Evolutionary conservation across 2,888 invertebrate species (phyloP), one percentile per base, ranked within the genome.

Genomic region (Microplitis manilae): DNA sequence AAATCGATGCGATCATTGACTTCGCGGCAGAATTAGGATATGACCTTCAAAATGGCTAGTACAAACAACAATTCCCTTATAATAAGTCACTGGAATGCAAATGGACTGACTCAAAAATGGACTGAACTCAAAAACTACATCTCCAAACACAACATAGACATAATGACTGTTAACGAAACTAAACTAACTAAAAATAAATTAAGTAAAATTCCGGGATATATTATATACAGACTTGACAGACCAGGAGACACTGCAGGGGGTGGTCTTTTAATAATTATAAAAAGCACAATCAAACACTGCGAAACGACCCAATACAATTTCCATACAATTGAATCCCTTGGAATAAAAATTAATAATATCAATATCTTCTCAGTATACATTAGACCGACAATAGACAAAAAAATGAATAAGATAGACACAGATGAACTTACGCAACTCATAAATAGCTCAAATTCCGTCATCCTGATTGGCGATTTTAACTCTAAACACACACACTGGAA

Each of bases 401-500:
- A 6, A 40, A 61, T 79, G 0, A 15, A 74, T 1, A 79, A 81
- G 9, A 69, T 81, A 6, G 59, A 77, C 30, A 74, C 20, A 39
- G 13, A 79, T 8, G 1, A 5, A 38, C 72, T 0, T 68, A 72
- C 1, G 61, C 41, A 9, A 50, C 40, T 7, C 72, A 41, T 2
- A 41, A 75, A 6, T n/a, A 38, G 30, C 4, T 30, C 30, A 30
- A 30, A 30, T 30, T 30, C 30, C 30, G 71, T 78, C 6, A 39
- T 81, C 4, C 30, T 70, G 0, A 6, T 79, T 2, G 80, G 79
- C 6, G 82, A 81, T 17, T 76, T 72, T 15, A 82, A 82, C 69
- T 79, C 82, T 2, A 68, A 79, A 41, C 81, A 82, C 50, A 13
- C 39, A 5, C 60, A 5, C 40, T 83, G 81, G 81, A 73, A 79